A percentile compares a stretch with the other conserved stretches of the same genome.
Conservation (phyloP, 2,888 invertebrate genomes). For the Barypeithes pellucidus region DNA sequence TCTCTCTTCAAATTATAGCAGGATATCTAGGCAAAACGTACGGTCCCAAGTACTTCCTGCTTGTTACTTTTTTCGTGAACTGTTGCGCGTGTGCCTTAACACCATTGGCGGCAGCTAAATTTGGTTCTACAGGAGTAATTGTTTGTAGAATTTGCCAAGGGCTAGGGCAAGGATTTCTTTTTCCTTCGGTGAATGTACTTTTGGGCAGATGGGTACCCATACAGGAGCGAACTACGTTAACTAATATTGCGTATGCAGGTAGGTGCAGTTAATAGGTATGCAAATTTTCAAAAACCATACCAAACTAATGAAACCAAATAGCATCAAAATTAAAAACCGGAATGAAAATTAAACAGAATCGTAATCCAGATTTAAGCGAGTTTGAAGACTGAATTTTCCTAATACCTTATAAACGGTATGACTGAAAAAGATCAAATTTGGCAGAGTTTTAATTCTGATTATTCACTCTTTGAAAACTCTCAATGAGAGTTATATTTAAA, state of each 20-base stretch:
- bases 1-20: slow-evolving; percentile 61
- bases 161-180: slow-evolving; percentile 78
- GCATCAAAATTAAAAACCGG: too few relatives aligned
- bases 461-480: too few relatives aligned
- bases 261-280: too few relatives aligned
- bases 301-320: too few relatives aligned
- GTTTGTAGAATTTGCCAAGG: slow-evolving; percentile 67
- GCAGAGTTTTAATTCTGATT: too few relatives aligned
- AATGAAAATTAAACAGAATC: too few relatives aligned
- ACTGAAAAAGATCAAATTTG: too few relatives aligned
- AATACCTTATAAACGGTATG: too few relatives aligned
- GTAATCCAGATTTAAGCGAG: too few relatives aligned
- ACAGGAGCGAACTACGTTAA: slow-evolving; percentile 78
- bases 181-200: slow-evolving; percentile 80
- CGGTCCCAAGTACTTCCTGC: slow-evolving; percentile 82
- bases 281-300: too few relatives aligned
- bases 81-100: slow-evolving; percentile 78
- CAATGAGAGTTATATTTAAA: too few relatives aligned
- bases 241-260: slow-evolving; percentile 76
- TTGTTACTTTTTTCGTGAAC: slow-evolving; percentile 72
- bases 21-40: slow-evolving; percentile 78
- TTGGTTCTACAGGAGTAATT: slow-evolving; percentile 57
- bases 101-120: slow-evolving; percentile 51
- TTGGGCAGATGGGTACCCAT: slow-evolving; percentile 84
- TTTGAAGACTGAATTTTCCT: too few relatives aligned